Base-by-base conservation (phyloP, 2,113 vertebrate genomes). In the Terrapene triunguis region DNA sequence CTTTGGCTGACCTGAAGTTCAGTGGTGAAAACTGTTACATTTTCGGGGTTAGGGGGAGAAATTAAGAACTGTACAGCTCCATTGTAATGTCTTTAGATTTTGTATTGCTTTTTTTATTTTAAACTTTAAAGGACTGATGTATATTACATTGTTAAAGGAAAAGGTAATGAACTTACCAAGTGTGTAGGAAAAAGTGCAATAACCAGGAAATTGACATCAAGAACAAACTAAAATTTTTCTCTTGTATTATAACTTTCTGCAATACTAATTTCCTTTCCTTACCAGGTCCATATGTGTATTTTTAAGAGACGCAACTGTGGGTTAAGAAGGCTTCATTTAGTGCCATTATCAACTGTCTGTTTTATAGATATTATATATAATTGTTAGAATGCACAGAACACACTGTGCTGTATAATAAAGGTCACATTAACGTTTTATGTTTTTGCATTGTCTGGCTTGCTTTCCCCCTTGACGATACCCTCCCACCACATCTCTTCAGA, bases 401-500 rank as follows among this genome's bases (percentile, higher is more conserved):
- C 90, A 80, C 29, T 85, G 92, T 97, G 95, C 94, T 97, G 79
- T 90, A 89, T 91, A 97, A 97, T 98, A 97, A 98, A 98, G 94
- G 79, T 91, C 83, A 93, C 81, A 72, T 98, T 96, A 96, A 96
- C 55, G 1, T 95, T 87, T 84, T 84, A 80, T 88, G 55, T 84
- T 47, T 50, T 78, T 42, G 62, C 62, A 83, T 25, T 88, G 29
- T 89, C 83, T 95, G 87, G 48, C 65, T 84, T 92, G 82, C 25
- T 83, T 81, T 21, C 47, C 54, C 24, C 80, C 10, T n/a, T 24
- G 25, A 17, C 79, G 54, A 6, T 42, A 44, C 55, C 10, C 8
- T 76, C 38, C 24, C 38, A 38, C 72, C 10, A 29, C n/a, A n/a
- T 35, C 14, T 35, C 29, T 84, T 27, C 59, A 27, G 82, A 29